Base-by-base conservation (phyloP, 92 coral and sea anemone species). In the Paramuricea clavata region DNA sequence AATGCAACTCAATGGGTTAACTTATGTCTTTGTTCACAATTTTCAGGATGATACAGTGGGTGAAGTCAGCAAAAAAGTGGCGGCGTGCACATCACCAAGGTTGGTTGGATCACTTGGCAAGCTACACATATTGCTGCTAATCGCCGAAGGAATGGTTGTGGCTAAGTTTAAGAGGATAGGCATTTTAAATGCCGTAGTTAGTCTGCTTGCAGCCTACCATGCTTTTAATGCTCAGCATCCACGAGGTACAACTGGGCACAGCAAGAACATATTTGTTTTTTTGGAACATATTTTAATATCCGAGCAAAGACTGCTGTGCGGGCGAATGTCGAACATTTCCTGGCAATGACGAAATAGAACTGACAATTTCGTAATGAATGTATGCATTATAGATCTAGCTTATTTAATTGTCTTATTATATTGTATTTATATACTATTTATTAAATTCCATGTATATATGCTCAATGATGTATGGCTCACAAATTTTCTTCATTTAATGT, bases 261-360 rank as follows among this genome's bases (percentile, higher is more conserved):
- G 81, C 61, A 75, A 75, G 81, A 75, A 75, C 81, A 49, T 75
- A 13, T 75, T 44, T 75, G 12, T 75, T 6, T 75, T 75, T 21
- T 44, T 75, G 12, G 81, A 75, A 75, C 62, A 75, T 75, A n/a
- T n/a, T n/a, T n/a, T n/a, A n/a, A n/a, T n/a, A n/a, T n/a, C n/a
- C n/a, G n/a, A n/a, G n/a, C n/a, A n/a, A n/a, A n/a, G n/a, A n/a
- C n/a, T n/a, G n/a, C n/a, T n/a, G n/a, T n/a, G n/a, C n/a, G n/a
- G n/a, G n/a, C n/a, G n/a, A n/a, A n/a, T n/a, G n/a, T n/a, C n/a
- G n/a, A n/a, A n/a, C n/a, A n/a, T n/a, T n/a, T n/a, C n/a, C n/a
- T n/a, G n/a, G n/a, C n/a, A n/a, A n/a, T n/a, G n/a, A n/a, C n/a
- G n/a, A n/a, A n/a, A n/a, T n/a, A n/a, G n/a, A n/a, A n/a, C n/a